These are phyloP conservation scores for Cetonia aurata DNA, from an alignment of 2,888 invertebrate genomes.

Conservation along the genomic window DNA sequence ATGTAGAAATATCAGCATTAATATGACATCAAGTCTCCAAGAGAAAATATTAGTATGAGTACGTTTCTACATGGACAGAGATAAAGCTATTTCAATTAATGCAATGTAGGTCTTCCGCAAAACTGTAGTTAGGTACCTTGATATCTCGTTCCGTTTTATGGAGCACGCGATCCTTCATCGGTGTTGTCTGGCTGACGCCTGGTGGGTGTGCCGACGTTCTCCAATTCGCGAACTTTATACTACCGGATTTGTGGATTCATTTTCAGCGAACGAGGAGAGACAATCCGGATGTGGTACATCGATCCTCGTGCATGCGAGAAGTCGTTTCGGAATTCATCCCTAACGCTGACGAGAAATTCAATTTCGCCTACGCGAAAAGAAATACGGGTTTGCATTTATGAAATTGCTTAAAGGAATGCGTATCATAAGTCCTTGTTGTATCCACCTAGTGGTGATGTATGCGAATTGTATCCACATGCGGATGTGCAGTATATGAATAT, in stretches of 20 bases:
- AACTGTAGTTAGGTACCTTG: too few species aligned
- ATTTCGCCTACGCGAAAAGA: neutral
- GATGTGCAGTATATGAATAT: too few species aligned
- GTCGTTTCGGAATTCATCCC: slow-evolving; percentile 9
- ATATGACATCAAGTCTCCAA: too few species aligned
- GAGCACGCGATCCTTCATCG: neutral
- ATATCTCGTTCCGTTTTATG: neutral
- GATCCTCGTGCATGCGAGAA: slow-evolving; percentile 19
- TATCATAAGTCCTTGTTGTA: too few species aligned
- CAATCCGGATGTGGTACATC: neutral
- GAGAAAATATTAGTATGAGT: too few species aligned
- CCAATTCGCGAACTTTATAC: neutral
- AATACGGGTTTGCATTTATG: slow-evolving; percentile 6
- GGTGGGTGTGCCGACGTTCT: neutral
- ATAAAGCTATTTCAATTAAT: too few species aligned
- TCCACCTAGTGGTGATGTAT: neutral
- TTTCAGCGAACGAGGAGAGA: neutral
- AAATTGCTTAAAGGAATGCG: slow-evolving; percentile 1
- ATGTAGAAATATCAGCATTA: too few species aligned
- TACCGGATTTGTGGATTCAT: slow-evolving; percentile 4
- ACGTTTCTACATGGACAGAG: too few species aligned
- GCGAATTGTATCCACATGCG: too few species aligned
- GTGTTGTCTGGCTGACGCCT: neutral
- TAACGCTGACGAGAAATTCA: slow-evolving; percentile 1
- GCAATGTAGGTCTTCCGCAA: too few species aligned